Percentiles rank a stretch among this genome's conserved stretches.
Conservation (phyloP, 2,888 invertebrate genomes). For the Oligia latruncula region DNA sequence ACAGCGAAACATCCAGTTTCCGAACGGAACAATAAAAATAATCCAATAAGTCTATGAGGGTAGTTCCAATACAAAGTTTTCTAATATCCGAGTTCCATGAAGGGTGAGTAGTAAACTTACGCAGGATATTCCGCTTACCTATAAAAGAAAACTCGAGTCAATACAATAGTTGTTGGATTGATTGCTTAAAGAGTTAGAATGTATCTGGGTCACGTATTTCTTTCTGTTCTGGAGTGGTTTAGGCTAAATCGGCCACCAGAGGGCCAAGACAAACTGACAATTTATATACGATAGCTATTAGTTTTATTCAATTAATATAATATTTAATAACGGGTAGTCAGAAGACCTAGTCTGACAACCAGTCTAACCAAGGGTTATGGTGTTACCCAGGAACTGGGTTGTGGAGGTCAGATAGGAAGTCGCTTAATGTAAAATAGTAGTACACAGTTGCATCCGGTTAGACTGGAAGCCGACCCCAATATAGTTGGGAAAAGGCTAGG, state of each 20-base stretch:
- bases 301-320: no score
- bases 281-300: no score
- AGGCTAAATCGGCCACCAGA: background rate
- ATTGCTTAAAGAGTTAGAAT: conserved; percentile 11
- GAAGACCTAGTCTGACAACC: no score
- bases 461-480: background rate
- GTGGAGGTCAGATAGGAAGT: background rate
- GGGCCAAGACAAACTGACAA: no score
- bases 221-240: background rate
- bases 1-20: conserved; percentile 17
- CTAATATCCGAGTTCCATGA: conserved; percentile 46
- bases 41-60: conserved; percentile 44
- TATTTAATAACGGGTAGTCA: no score
- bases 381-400: background rate
- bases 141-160: conserved; percentile 38
- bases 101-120: conserved; percentile 22
- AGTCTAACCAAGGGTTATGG: background rate
- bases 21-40: conserved; percentile 51
- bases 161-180: conserved; percentile 32
- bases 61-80: conserved; percentile 53
- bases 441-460: background rate
- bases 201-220: background rate
- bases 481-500: background rate
- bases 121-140: conserved; percentile 7
- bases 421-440: background rate